Conservation (phyloP, 2,888 invertebrate species). For the Cremastinae sp. region DNA sequence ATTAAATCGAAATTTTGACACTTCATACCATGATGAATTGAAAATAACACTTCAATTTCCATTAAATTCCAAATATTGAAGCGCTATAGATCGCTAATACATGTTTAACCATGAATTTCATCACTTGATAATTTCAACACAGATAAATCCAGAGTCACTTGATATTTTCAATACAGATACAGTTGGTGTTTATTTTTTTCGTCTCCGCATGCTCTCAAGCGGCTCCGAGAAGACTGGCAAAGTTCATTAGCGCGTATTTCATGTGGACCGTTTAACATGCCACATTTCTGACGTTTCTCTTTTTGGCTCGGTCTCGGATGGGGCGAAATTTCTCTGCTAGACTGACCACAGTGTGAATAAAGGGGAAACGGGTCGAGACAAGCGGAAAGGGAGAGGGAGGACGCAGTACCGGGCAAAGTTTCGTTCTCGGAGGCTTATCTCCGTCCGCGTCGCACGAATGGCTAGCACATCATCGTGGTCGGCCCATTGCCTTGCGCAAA, state of each 20-base stretch:
- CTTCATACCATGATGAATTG: too few species aligned
- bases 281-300: constrained; percentile 25
- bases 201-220: constrained; percentile 24
- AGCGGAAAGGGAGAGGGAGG: constrained; percentile 37
- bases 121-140: too few species aligned
- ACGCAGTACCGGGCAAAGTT: constrained; percentile 58
- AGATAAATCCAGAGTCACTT: too few species aligned
- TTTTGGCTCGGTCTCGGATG: constrained; percentile 1
- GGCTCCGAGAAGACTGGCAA: constrained; percentile 29
- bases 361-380: constrained; percentile 38
- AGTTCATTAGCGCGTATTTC: constrained; percentile 57
- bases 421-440: constrained; percentile 67
- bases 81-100: too few species aligned
- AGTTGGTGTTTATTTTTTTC: too few species aligned
- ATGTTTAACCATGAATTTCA: too few species aligned
- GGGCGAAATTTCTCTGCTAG: constrained; percentile 12
- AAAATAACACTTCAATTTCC: too few species aligned
- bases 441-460: constrained; percentile 39
- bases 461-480: constrained; percentile 38
- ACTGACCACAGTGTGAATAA: constrained; percentile 58
- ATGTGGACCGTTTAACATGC: constrained; percentile 47
- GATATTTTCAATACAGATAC: too few species aligned
- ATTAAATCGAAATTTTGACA: too few species aligned
- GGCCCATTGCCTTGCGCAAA: constrained; percentile 48
- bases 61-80: too few species aligned